These are phyloP conservation scores for Tetropium fuscum DNA, from an alignment of 2,888 invertebrate genomes.

Conservation along the genomic window DNA sequence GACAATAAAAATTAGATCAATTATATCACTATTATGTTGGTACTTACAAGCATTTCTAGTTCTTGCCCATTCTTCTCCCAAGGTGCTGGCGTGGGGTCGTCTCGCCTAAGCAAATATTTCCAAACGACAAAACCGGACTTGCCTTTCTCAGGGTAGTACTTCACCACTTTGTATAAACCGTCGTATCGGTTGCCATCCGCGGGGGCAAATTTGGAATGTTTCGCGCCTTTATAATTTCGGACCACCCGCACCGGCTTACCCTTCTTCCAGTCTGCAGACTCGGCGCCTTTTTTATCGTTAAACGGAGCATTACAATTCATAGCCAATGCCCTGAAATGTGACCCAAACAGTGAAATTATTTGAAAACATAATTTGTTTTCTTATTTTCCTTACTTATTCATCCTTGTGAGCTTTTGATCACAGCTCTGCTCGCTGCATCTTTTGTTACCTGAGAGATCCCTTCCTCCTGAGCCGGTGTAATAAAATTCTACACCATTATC, in stretches of 20 bases:
- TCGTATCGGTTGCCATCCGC: conserved; percentile 83
- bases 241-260: conserved; percentile 86
- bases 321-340: conserved; percentile 72
- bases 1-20: not conserved
- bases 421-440: conserved; percentile 83
- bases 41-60: conserved; percentile 63
- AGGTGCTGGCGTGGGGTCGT: conserved; percentile 83
- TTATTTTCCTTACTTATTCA: conserved; percentile 74
- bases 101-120: conserved; percentile 81
- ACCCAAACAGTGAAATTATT: not conserved
- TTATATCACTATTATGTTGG: not conserved
- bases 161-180: conserved; percentile 88
- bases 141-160: conserved; percentile 83
- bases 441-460: conserved; percentile 86
- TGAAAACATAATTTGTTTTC: not conserved
- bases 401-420: conserved; percentile 81
- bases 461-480: conserved; percentile 88
- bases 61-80: conserved; percentile 80
- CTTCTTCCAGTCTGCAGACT: conserved; percentile 77
- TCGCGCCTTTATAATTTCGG: conserved; percentile 78
- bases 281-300: conserved; percentile 73
- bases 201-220: conserved; percentile 84
- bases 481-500: conserved; percentile 85
- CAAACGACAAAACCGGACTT: conserved; percentile 84
- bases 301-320: conserved; percentile 81